phyloP scores from a whole-genome alignment of 1,140 invertebrate genomes.

The Sminthurinus signatus region DNA sequence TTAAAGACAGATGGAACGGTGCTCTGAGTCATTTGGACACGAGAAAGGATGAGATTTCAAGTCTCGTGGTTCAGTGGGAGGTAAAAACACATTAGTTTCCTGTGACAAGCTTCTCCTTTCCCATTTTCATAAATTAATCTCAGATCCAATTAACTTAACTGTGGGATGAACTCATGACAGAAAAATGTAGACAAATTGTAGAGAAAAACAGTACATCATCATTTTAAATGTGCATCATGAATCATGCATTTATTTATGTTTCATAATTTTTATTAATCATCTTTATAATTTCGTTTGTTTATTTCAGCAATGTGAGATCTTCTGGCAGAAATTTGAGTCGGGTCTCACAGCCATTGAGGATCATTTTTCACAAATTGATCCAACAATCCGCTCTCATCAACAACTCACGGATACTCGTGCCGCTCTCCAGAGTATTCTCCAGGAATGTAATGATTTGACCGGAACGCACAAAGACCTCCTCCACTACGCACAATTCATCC shows the following conservation, averaged over 20 bases:
- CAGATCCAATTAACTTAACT: background rate
- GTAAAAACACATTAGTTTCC: too few relatives aligned
- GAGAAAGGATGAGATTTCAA: constrained; percentile 56
- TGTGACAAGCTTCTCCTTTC: too few relatives aligned
- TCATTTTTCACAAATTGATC: constrained; percentile 64
- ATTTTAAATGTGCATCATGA: too few relatives aligned
- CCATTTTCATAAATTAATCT: background rate
- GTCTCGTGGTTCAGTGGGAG: constrained; percentile 68
- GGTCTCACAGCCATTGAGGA: constrained; percentile 59
- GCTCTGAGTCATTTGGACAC: constrained; percentile 62
- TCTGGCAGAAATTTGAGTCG: constrained; percentile 58
- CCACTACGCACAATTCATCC: constrained; percentile 53
- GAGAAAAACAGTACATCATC: too few relatives aligned
- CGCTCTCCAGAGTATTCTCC: constrained; percentile 60
- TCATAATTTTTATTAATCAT: background rate
- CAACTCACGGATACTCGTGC: constrained; percentile 63
- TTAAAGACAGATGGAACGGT: constrained; percentile 67
- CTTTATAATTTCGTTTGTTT: background rate
- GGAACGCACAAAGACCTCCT: constrained; percentile 53
- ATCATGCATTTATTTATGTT: background rate
- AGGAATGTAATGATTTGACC: constrained; percentile 53
- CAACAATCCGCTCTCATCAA: constrained; percentile 61
- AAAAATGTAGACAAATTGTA: too few relatives aligned
- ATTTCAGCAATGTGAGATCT: constrained; percentile 57
- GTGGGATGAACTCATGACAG: too few relatives aligned